Base-by-base conservation (phyloP, 64 coral and sea anemone species). In the Montipora foliosa region DNA sequence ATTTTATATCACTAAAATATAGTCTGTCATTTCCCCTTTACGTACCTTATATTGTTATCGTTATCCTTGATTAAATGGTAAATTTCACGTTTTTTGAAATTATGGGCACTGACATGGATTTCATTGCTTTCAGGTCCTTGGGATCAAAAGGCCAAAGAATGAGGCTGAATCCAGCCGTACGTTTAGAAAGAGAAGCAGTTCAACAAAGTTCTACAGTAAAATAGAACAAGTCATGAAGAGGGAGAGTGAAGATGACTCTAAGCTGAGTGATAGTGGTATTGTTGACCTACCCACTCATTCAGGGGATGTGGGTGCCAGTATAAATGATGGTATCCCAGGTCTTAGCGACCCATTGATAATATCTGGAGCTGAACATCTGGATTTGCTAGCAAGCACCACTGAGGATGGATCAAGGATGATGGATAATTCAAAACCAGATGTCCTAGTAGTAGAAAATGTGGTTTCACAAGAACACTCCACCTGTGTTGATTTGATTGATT, bases 401-500 rank as follows among this genome's bases (percentile, higher is more conserved):
- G 45, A 49, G 14, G 16, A 78, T 49, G 44, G 17, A 12, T 5
- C 82, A 69, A 48, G 19, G 8, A 44, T 2, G 37, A 37, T 22
- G 8, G 15, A 64, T 64, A 45, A 86, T 72, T 6, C 8, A 6
- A n/a, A 60, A 72, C 82, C 64, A 67, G 82, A 86, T 86, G 82
- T 71, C 8, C 3, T 49, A 22, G 62, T 5, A 19, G 46, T 15
- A 50, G 45, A 16, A 71, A 71, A 68, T 70, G 76, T 3, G 5
- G 16, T 49, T 2, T 8, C 74, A 8, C 25, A 44, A 76, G 14
- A 44, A 50, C 62, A 69, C 19, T 48, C 82, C 66, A 64, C 1
- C 45, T 70, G 62, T 71, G 44, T 50, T 20, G 82, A 86, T 86
- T 71, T 86, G 60, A 86, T 86, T 86, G 82, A 86, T 86, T 86